Evolutionary conservation across 2,888 invertebrate species (phyloP).

Genomic region (Cylindroiulus punctatus): DNA sequence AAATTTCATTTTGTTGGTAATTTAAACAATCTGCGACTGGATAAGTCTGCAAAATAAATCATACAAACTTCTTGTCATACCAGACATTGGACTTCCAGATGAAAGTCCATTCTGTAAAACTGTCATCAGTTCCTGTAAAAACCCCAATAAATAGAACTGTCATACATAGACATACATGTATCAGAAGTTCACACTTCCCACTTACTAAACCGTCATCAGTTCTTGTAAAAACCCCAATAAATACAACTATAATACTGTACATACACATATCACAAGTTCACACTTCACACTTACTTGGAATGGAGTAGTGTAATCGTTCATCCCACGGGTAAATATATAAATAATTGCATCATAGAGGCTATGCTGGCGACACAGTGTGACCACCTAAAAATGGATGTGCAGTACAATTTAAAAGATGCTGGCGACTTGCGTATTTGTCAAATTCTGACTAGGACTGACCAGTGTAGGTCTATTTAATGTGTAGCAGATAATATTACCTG

Average conservation of each 20-base stretch:
- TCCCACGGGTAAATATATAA: conserved; percentile 80
- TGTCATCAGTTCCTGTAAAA: conserved; percentile 63
- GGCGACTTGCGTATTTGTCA: neutral
- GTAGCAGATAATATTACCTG: conserved; percentile 42
- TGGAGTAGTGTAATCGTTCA: conserved; percentile 79
- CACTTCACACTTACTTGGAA: conserved; percentile 65
- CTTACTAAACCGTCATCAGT: too few relatives aligned
- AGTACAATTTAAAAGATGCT: too few relatives aligned
- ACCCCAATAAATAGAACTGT: too few relatives aligned
- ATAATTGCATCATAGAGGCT: conserved; percentile 77
- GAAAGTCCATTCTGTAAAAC: conserved; percentile 59
- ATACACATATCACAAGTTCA: too few relatives aligned
- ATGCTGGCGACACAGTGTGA: conserved; percentile 72
- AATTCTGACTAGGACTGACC: neutral
- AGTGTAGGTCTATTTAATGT: neutral
- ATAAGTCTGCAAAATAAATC: neutral
- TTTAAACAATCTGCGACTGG: neutral
- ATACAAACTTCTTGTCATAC: conserved; percentile 13
- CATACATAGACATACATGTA: neutral
- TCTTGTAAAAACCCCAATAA: too few relatives aligned
- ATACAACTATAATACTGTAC: too few relatives aligned
- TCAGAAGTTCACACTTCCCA: too few relatives aligned
- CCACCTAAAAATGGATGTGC: too few relatives aligned
- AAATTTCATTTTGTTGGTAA: conserved; percentile 56
- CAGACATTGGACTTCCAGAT: conserved; percentile 9